Percentiles rank a stretch among this genome's conserved stretches.
phyloP scores from a whole-genome alignment of 2,113 vertebrate genomes.

The Chaetura pelagica region DNA sequence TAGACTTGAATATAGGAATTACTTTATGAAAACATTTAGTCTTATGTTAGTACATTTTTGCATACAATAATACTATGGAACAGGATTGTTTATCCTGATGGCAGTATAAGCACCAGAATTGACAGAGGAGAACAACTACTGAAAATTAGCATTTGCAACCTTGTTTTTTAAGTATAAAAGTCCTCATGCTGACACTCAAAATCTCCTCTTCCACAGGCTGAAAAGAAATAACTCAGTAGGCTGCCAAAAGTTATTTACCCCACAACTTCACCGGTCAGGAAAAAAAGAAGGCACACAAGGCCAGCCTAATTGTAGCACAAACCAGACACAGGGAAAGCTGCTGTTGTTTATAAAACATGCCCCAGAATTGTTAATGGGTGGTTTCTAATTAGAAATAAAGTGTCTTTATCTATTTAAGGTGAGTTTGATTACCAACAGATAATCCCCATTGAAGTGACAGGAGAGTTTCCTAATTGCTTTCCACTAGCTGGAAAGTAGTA shows the following conservation, averaged over 20 bases:
- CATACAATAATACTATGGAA: background rate
- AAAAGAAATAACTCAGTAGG: background rate
- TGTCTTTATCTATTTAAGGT: conserved; percentile 18
- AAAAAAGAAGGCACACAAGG: background rate
- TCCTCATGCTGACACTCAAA: background rate
- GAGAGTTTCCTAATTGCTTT: conserved; percentile 5
- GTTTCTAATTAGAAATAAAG: background rate
- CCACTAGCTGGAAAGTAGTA: background rate
- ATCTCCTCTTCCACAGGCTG: background rate
- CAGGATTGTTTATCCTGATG: background rate
- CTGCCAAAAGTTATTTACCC: background rate
- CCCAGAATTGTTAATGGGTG: background rate
- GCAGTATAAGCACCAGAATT: background rate
- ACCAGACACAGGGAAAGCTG: background rate
- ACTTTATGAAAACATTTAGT: background rate
- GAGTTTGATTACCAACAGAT: conserved; percentile 30
- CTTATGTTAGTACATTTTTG: background rate
- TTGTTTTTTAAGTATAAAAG: background rate
- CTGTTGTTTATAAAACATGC: background rate
- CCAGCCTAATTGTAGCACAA: background rate
- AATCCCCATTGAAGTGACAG: background rate
- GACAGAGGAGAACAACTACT: background rate
- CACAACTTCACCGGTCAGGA: background rate
- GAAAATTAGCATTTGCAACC: background rate
- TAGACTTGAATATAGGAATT: background rate